These are phyloP conservation scores for Babyrousa celebensis DNA, from an alignment of 2,797 vertebrate species.

Conservation along the genomic window DNA sequence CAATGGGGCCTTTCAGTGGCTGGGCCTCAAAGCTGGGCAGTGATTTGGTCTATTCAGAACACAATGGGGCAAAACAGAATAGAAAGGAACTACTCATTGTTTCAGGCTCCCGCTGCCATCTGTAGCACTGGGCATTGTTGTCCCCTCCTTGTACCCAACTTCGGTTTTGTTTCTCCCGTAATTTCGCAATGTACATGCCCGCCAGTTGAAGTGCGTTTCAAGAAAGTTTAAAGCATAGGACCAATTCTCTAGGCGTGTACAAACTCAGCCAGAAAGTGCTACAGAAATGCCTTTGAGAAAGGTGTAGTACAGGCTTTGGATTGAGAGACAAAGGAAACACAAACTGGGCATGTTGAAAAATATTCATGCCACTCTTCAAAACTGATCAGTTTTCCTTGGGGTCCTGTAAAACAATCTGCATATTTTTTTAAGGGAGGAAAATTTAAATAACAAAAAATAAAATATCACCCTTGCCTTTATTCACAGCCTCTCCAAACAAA, in stretches of 20 bases:
- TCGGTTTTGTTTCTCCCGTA: neutral
- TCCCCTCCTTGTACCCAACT: neutral
- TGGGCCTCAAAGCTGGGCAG: constrained; percentile 47
- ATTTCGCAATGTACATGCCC: neutral
- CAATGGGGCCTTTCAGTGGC: constrained; percentile 84
- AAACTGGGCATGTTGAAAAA: neutral
- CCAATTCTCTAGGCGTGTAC: neutral
- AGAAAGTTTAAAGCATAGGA: neutral
- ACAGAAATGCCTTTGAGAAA: neutral
- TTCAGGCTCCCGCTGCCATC: neutral
- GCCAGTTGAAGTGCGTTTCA: neutral
- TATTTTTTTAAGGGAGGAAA: constrained; percentile 9
- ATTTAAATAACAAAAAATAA: neutral
- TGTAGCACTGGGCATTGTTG: neutral
- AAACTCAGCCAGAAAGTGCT: neutral
- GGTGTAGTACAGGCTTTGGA: neutral
- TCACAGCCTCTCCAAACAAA: constrained; percentile 3
- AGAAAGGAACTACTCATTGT: constrained; percentile 78
- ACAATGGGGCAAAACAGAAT: constrained; percentile 82
- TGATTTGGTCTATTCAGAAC: constrained; percentile 77
- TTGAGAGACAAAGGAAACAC: neutral
- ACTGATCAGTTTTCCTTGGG: neutral
- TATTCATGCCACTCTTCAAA: constrained; percentile 23
- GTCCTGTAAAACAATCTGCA: neutral
- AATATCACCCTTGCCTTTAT: neutral